Percentiles rank a stretch among this genome's conserved stretches.
Conservation (phyloP, 37 sponge, comb jelly and placozoan genomes). For the Sycon ciliatum region DNA sequence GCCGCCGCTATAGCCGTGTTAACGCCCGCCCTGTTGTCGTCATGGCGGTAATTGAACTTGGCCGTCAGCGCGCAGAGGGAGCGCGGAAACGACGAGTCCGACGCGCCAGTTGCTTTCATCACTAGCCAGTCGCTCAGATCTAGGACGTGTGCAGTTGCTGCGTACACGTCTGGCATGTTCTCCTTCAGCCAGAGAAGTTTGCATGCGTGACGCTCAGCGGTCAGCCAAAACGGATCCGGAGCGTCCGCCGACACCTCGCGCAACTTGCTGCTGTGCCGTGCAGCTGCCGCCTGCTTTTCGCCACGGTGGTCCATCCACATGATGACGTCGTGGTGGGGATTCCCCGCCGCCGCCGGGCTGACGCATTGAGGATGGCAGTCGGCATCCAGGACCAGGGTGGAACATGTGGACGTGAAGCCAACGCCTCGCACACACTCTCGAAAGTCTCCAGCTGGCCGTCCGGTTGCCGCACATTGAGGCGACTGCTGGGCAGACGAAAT, state of each 20-base stretch:
- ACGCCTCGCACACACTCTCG: conserved; percentile 39
- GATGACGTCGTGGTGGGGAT: conserved; percentile 54
- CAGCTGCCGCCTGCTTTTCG: conserved; percentile 34
- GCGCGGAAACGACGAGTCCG: conserved; percentile 17
- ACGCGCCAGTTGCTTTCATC: conserved; percentile 57
- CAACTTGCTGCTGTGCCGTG: conserved; percentile 43
- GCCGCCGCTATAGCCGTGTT: neutral
- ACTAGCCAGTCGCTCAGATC: conserved; percentile 77
- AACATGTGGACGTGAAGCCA: conserved; percentile 79
- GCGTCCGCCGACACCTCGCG: conserved; percentile 63
- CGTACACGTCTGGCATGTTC: conserved; percentile 33
- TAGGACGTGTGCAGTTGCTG: conserved; percentile 64
- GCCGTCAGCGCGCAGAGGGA: conserved; percentile 71
- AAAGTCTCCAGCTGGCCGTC: neutral
- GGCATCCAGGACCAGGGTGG: conserved; percentile 50
- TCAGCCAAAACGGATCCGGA: too few relatives aligned
- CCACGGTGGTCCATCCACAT: conserved; percentile 86
- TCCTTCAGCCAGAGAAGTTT: conserved; percentile 79
- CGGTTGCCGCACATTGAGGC: too few relatives aligned
- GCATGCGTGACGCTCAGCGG: too few relatives aligned
- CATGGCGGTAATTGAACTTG: conserved; percentile 70
- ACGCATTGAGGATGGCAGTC: conserved; percentile 50
- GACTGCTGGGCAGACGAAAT: too few relatives aligned
- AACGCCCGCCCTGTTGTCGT: neutral
- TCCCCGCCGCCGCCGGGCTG: conserved; percentile 27